Evolutionary conservation across 2,888 invertebrate genomes (phyloP).

Genomic region (Pemphredon lugubris): DNA sequence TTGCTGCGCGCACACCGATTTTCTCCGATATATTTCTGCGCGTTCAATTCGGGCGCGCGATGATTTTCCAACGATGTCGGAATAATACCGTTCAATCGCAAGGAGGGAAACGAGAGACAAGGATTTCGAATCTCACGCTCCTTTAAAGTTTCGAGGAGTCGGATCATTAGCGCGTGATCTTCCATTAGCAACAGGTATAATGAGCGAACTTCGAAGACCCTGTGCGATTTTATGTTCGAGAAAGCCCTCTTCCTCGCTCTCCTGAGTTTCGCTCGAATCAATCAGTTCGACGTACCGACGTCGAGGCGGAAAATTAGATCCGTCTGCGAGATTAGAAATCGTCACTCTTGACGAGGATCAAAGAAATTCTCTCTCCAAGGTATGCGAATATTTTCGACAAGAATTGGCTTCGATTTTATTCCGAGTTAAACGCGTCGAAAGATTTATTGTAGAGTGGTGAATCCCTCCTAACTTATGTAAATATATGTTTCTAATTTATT

Average conservation of each 20-base stretch:
- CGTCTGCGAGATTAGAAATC: constrained; percentile 11
- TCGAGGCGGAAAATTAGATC: constrained; percentile 52
- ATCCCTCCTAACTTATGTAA: no score
- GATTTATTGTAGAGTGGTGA: no score
- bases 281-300: constrained; percentile 26
- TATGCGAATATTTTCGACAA: not conserved
- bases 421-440: no score
- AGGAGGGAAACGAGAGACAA: constrained; percentile 16
- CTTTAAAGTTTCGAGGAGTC: constrained; percentile 38
- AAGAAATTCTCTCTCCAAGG: not conserved
- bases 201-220: constrained; percentile 44
- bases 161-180: constrained; percentile 45
- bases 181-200: constrained; percentile 57
- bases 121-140: constrained; percentile 31
- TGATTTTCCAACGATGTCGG: constrained; percentile 1
- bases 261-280: constrained; percentile 18
- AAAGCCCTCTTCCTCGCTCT: no score
- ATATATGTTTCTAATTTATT: no score
- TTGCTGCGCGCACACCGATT: no score
- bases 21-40: constrained; percentile 23
- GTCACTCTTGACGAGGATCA: constrained; percentile 1
- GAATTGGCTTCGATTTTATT: no score
- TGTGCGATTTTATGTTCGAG: constrained; percentile 24
- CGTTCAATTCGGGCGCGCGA: constrained; percentile 12
- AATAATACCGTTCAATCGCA: constrained; percentile 7